A percentile compares a stretch with the other conserved stretches of the same genome.
Conservation (phyloP, 2,888 invertebrate genomes). For the Bugulina stolonifera region DNA sequence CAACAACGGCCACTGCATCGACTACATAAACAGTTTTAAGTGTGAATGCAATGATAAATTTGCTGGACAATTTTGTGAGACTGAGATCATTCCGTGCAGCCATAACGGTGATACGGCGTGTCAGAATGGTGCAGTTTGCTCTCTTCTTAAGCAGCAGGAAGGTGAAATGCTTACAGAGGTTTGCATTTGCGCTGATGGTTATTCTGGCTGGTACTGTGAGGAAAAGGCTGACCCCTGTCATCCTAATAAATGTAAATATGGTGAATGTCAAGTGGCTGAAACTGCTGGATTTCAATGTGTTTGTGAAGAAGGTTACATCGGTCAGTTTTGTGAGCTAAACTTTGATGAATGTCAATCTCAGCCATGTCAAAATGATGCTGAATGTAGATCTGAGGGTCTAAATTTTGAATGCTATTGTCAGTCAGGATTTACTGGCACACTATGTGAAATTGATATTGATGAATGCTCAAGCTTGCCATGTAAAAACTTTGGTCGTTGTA, state of each 20-base stretch:
- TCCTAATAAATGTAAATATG: conserved; percentile 32
- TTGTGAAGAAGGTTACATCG: conserved; percentile 39
- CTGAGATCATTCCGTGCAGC: neutral
- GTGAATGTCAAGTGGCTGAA: conserved; percentile 27
- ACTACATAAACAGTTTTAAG: conserved; percentile 36
- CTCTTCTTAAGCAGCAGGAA: neutral
- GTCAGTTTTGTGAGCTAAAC: conserved; percentile 35
- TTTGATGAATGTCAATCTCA: conserved; percentile 45
- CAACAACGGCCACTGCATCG: conserved; percentile 29
- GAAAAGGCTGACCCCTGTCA: neutral
- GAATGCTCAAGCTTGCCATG: conserved; percentile 30
- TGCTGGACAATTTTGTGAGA: conserved; percentile 5
- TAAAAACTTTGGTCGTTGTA: neutral
- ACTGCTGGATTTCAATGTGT: conserved; percentile 68
- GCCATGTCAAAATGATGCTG: conserved; percentile 56
- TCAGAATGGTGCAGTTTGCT: neutral
- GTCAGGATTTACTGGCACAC: conserved; percentile 29
- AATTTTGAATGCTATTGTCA: conserved; percentile 68
- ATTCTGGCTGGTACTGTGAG: conserved; percentile 7
- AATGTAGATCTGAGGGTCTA: conserved; percentile 60
- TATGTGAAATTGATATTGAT: conserved; percentile 31
- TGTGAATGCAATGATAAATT: neutral
- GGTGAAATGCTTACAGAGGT: neutral
- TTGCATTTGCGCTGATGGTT: neutral
- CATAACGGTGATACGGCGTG: neutral